phyloP scores from a whole-genome alignment of 2,888 invertebrate genomes.

The Athalia rosae region DNA sequence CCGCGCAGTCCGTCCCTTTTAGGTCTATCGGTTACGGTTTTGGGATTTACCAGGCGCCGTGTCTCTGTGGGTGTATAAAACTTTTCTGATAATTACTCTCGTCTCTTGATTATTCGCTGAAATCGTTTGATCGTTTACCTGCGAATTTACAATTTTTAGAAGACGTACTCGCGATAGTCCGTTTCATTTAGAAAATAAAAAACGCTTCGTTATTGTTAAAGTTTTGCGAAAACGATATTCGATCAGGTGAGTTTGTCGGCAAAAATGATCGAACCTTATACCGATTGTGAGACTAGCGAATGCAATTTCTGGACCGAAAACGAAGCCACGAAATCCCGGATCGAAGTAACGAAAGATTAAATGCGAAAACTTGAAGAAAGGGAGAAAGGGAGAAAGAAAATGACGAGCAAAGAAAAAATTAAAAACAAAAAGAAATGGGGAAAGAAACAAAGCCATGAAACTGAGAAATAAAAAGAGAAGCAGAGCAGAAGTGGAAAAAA shows the following conservation, averaged over 20 bases:
- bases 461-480: background rate
- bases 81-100: conserved; percentile 32
- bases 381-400: background rate
- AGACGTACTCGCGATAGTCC: background rate
- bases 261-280: too few relatives aligned
- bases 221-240: too few relatives aligned
- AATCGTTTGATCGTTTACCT: conserved; percentile 27
- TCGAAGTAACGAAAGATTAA: background rate
- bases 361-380: background rate
- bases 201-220: background rate
- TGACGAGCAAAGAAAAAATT: background rate
- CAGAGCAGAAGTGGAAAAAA: too few relatives aligned
- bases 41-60: conserved; percentile 31
- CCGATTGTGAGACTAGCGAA: too few relatives aligned
- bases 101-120: conserved; percentile 1
- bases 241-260: too few relatives aligned
- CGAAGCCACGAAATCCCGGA: background rate
- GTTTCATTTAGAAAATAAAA: background rate
- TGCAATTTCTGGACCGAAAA: too few relatives aligned
- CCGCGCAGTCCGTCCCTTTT: conserved; percentile 32
- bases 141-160: conserved; percentile 13
- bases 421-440: background rate
- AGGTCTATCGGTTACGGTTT: conserved; percentile 20
- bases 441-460: background rate
- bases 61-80: conserved; percentile 17